phyloP scores from a whole-genome alignment of 2,888 invertebrate genomes.

The Drosophila niveifrons region DNA sequence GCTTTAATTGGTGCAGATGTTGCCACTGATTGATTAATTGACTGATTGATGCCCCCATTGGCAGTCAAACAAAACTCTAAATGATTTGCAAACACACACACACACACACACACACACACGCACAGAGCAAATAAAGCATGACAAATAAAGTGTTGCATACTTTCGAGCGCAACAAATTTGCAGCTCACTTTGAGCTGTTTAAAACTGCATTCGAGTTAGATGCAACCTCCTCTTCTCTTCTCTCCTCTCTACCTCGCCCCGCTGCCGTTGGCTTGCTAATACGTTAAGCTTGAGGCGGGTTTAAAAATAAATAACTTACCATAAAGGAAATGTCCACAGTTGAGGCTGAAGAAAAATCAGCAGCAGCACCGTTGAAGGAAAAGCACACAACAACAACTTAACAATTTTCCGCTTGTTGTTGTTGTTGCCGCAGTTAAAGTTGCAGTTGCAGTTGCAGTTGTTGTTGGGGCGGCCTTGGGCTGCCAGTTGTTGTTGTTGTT shows the following conservation, averaged over 20 bases:
- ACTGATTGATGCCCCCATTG: constrained; percentile 14
- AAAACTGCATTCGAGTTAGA: constrained; percentile 15
- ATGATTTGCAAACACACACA: constrained; percentile 14
- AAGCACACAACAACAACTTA: constrained; percentile 22
- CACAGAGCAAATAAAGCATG: background rate
- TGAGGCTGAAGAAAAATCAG: constrained; percentile 24
- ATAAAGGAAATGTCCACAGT: constrained; percentile 61
- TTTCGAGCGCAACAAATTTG: constrained; percentile 26
- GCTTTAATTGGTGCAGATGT: constrained; percentile 11
- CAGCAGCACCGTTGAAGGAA: constrained; percentile 28
- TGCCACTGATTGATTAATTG: constrained; percentile 32
- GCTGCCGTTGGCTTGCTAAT: constrained; percentile 2
- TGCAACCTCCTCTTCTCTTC: background rate
- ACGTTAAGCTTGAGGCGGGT: constrained; percentile 10
- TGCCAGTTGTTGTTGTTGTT: constrained; percentile 11
- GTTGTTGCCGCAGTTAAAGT: constrained; percentile 9
- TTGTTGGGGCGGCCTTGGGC: constrained; percentile 32
- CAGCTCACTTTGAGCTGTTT: background rate
- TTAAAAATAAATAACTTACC: constrained; percentile 51
- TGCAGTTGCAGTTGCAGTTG: constrained; percentile 9
- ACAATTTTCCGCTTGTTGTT: constrained; percentile 10
- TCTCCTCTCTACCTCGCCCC: background rate
- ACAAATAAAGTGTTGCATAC: constrained; percentile 43
- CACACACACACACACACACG: background rate
- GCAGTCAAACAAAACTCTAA: constrained; percentile 18